phyloP scores from a whole-genome alignment of 2,113 vertebrate genomes.

The Larimichthys crocea region DNA sequence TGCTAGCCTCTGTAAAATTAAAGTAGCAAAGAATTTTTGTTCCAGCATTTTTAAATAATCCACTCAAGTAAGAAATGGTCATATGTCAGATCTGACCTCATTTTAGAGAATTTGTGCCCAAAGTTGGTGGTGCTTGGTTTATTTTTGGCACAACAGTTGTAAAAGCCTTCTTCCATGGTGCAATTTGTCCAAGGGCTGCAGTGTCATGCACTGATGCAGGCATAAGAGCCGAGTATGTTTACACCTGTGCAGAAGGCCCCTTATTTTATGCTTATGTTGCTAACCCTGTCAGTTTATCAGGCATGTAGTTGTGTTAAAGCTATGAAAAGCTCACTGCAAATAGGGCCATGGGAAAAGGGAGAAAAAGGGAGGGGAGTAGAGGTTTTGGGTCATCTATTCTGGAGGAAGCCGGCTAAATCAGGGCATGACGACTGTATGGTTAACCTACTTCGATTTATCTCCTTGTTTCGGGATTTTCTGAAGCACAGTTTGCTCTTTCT shows the following conservation, averaged over 20 bases:
- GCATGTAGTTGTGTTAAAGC: slow-evolving; percentile 14
- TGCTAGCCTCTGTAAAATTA: background rate
- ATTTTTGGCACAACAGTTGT: background rate
- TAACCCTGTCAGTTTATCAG: slow-evolving; percentile 31
- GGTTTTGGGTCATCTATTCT: slow-evolving; percentile 85
- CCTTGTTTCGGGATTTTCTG: slow-evolving; percentile 51
- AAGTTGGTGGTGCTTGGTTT: background rate
- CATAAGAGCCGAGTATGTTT: slow-evolving; percentile 19
- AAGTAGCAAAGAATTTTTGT: background rate
- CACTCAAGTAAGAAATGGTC: background rate
- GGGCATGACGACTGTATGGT: slow-evolving; percentile 65
- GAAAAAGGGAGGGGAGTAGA: slow-evolving; percentile 26
- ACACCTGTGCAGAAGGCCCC: slow-evolving; percentile 7
- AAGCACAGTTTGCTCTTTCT: slow-evolving; percentile 13
- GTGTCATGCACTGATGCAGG: background rate
- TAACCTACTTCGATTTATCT: slow-evolving; percentile 79
- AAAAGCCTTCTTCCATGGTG: background rate
- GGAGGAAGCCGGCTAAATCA: slow-evolving; percentile 71
- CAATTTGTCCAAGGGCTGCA: background rate
- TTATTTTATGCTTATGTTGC: slow-evolving; percentile 14
- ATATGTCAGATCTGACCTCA: background rate
- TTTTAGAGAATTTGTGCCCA: background rate
- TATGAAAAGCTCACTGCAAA: slow-evolving; percentile 41
- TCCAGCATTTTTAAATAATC: background rate
- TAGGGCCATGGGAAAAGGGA: slow-evolving; percentile 55